Evolutionary conservation across 2,797 vertebrate genomes (phyloP), one percentile per base, ranked within the genome.

Genomic region (Sebastes cheni): DNA sequence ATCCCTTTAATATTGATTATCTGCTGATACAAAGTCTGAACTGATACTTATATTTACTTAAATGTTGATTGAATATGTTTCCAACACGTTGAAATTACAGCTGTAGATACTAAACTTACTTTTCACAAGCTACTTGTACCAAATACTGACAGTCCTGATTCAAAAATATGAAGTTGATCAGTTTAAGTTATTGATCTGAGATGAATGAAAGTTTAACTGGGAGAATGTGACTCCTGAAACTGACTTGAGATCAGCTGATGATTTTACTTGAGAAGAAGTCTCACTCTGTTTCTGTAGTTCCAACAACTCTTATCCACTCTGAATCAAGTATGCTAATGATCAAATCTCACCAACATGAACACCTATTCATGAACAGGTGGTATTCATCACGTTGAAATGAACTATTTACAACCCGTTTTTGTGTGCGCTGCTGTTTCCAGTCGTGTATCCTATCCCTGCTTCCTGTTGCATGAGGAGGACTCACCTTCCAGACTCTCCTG

Each of bases 401-500:
- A 16, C 18, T 2, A 20, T 61, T 32, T 20, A 30, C 4, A 16
- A 32, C 29, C 20, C 8, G 4, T 30, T 18, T 32, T 18, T 32
- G 18, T 18, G 42, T 46, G 29, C 22, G 29, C 34, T 39, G 34
- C 12, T 8, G 14, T 42, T 52, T 67, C 29, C 12, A 52, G 42
- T 20, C 46, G 42, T 46, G 42, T 46, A 46, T 46, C 42, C 42
- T 18, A 46, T 8, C 42, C 42, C 6, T 46, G 42, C 42, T 36
- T 39, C 55, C 20, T 23, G 58, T 8, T 18, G 6, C 1, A 1
- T 1, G 1, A 13, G 5, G 4, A 16, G 56, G 50, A 79, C 66
- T 81, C 73, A 99, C 98, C 98, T 95, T 99, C 98, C 83, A 99
- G 86, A 86, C 98, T 99, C 93, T 99, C 98, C 93, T 99, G 97